Conservation (phyloP, 2,888 invertebrate species). For the Himalopsyche kuldschensis region DNA sequence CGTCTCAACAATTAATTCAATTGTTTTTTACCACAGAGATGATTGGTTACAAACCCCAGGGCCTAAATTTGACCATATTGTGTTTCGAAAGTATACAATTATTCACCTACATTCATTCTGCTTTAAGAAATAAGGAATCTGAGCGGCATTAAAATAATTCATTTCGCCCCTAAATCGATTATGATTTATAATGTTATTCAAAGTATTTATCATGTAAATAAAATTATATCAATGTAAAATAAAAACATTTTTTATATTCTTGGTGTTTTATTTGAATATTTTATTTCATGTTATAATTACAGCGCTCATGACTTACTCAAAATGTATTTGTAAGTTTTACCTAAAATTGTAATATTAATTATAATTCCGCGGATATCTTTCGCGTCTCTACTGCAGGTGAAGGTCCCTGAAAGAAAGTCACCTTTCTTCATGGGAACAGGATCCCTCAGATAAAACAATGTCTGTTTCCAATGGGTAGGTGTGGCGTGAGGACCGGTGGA, state of each 20-base stretch:
- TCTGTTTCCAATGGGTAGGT: slow-evolving; percentile 94
- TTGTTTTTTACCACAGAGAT: neutral
- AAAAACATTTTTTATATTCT: slow-evolving; percentile 27
- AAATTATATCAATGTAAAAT: slow-evolving; percentile 29
- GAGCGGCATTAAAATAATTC: neutral
- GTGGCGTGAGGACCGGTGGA: slow-evolving; percentile 76
- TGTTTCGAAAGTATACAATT: neutral
- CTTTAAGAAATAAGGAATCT: neutral
- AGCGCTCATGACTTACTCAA: slow-evolving; percentile 56
- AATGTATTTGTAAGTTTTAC: slow-evolving; percentile 64
- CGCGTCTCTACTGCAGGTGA: slow-evolving; percentile 73
- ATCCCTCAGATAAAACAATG: slow-evolving; percentile 80
- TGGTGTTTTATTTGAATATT: neutral
- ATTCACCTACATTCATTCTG: neutral
- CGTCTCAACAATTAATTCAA: neutral
- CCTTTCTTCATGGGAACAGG: slow-evolving; percentile 72
- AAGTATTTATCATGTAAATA: slow-evolving; percentile 28
- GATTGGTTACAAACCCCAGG: neutral
- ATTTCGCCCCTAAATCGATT: neutral
- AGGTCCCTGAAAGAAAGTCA: slow-evolving; percentile 63
- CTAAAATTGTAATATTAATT: slow-evolving; percentile 68
- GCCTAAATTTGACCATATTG: neutral
- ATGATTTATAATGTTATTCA: slow-evolving; percentile 3
- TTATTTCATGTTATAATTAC: neutral
- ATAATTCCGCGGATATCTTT: slow-evolving; percentile 75